phyloP scores from a whole-genome alignment of 2,113 vertebrate genomes.

The Ramphastos sulfuratus region DNA sequence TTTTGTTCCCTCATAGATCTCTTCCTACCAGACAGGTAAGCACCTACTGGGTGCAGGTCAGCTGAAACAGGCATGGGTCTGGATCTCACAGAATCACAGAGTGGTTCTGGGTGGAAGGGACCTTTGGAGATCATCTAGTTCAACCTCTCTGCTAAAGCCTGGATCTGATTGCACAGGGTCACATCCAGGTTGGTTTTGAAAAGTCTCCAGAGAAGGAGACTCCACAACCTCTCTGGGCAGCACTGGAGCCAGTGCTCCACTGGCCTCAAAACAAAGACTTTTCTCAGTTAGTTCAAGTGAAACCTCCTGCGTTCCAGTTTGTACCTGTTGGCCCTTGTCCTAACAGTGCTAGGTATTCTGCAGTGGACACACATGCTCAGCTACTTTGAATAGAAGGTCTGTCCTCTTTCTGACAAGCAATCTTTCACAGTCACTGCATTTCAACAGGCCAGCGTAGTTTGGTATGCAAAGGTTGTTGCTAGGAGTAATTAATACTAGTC shows the following conservation, averaged over 20 bases:
- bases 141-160: no score
- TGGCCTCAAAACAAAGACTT: no score
- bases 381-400: neutral
- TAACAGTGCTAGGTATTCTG: neutral
- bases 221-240: no score
- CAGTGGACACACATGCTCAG: neutral
- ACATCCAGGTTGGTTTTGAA: no score
- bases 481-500: neutral
- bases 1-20: neutral
- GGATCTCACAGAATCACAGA: neutral
- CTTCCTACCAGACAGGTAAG: fast-evolving
- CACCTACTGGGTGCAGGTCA: neutral
- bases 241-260: no score
- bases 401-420: neutral
- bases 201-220: no score
- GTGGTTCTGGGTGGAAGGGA: no score
- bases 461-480: neutral
- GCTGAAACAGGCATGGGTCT: neutral
- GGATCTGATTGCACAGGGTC: no score
- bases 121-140: no score
- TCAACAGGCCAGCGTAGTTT: neutral
- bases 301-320: no score
- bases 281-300: no score
- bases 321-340: no score
- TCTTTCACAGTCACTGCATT: neutral